Conservation (phyloP, 1,140 invertebrate genomes). For the Pogonomyrmex californicus region DNA sequence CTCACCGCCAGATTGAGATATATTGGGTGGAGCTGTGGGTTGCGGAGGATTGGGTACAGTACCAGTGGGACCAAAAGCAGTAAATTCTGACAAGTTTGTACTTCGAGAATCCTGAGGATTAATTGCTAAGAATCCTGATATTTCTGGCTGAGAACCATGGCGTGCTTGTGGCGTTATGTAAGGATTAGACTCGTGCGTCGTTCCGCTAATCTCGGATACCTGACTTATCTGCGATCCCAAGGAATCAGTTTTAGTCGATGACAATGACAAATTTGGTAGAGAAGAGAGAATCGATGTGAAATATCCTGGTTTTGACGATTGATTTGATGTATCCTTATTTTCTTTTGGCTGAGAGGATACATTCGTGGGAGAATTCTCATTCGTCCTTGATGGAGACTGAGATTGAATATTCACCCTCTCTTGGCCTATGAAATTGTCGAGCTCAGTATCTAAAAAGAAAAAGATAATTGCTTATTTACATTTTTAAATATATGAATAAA, state of each 20-base stretch:
- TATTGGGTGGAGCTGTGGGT: constrained; percentile 39
- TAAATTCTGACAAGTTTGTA: constrained; percentile 52
- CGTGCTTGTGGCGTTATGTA: constrained; percentile 50
- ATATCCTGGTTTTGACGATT: constrained; percentile 79
- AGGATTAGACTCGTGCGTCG: constrained; percentile 62
- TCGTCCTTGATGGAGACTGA: neutral
- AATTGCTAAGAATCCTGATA: constrained; percentile 49
- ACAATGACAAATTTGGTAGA: constrained; percentile 82
- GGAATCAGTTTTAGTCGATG: constrained; percentile 75
- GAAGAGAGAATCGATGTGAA: constrained; percentile 84
- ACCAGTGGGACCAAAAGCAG: constrained; percentile 33
- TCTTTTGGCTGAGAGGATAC: constrained; percentile 39
- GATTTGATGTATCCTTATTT: constrained; percentile 61
- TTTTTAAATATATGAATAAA: no score
- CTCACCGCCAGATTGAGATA: constrained; percentile 69
- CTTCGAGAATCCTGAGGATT: constrained; percentile 62
- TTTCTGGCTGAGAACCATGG: constrained; percentile 36
- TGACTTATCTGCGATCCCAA: constrained; percentile 50
- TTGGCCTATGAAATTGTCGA: constrained; percentile 78
- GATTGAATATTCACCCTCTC: constrained; percentile 32
- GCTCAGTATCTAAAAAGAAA: constrained; percentile 77
- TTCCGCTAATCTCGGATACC: constrained; percentile 4
- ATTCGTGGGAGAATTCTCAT: constrained; percentile 35
- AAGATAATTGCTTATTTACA: constrained; percentile 20
- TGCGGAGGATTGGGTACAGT: constrained; percentile 25